Base-by-base conservation (phyloP, 2,113 vertebrate species). In the Rousettus leschenaultii region DNA sequence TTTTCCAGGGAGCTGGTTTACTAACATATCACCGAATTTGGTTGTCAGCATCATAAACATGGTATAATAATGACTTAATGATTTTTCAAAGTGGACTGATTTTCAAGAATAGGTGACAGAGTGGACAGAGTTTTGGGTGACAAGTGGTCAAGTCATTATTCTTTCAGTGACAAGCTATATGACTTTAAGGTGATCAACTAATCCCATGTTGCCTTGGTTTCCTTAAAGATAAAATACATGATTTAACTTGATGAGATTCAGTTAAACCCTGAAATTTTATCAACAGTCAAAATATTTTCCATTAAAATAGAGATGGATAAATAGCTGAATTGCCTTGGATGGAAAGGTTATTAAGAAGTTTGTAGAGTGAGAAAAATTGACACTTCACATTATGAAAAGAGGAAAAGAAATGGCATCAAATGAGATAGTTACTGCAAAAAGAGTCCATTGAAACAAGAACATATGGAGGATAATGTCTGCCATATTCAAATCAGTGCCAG, bases 401-500 rank as follows among this genome's bases (percentile, higher is more conserved):
- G 87, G 75, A 57, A 66, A 80, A 80, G 28, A 70, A 96, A 96
- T 86, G 86, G 53, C 66, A 95, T 91, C 57, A 55, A 73, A 68
- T 45, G 88, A 92, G 48, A 92, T 51, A 95, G 95, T 83, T 95
- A 71, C 84, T 97, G 43, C 93, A 65, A 93, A 95, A 96, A 83
- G 86, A 75, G 57, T 89, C 92, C 74, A 94, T 94, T 96, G 96
- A 75, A 97, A 86, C 24, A 24, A 57, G 83, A 98, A 90, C 97
- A 96, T 96, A 97, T 63, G 96, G 94, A 96, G 90, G 94, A 77
- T 89, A 96, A 91, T 97, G 86, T 61, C 87, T 97, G 95, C 91
- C 91, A 92, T 95, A 88, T 86, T 98, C 86, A 87, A 86, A 96
- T 93, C 77, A 92, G 66, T 43, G 75, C 0, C 6, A 97, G 89